These are phyloP conservation scores for Sceloporus tristichus DNA, from an alignment of 2,113 vertebrate genomes.

Conservation along the genomic window DNA sequence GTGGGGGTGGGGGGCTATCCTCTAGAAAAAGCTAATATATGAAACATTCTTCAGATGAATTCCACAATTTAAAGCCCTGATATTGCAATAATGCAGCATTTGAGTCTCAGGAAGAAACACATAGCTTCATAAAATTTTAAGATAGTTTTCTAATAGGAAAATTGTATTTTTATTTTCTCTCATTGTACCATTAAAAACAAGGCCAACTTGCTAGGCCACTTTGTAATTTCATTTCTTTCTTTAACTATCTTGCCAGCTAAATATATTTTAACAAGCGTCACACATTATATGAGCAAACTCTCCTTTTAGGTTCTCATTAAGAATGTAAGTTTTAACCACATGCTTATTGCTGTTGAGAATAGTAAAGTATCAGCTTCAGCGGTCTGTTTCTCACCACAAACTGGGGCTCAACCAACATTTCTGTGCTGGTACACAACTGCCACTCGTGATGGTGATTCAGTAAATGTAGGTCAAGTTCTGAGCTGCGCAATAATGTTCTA, in stretches of 20 bases:
- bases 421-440: neutral
- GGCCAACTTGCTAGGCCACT: neutral
- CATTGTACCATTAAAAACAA: conserved; percentile 23
- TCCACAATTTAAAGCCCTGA: neutral
- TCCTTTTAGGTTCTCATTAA: conserved; percentile 56
- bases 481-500: no score
- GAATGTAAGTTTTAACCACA: conserved; percentile 12
- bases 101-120: neutral
- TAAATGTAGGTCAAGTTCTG: no score
- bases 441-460: no score
- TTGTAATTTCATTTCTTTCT: conserved; percentile 21
- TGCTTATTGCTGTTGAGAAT: conserved; percentile 38
- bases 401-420: neutral
- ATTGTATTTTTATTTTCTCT: neutral
- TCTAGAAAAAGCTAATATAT: neutral
- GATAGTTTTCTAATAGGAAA: neutral
- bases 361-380: neutral
- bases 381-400: no score
- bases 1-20: no score
- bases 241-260: conserved; percentile 36
- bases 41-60: neutral
- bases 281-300: neutral
- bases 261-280: conserved; percentile 20
- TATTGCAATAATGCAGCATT: neutral
- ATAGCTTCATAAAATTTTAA: neutral